phyloP scores from a whole-genome alignment of 2,113 vertebrate species.

The Cynocephalus volans region DNA sequence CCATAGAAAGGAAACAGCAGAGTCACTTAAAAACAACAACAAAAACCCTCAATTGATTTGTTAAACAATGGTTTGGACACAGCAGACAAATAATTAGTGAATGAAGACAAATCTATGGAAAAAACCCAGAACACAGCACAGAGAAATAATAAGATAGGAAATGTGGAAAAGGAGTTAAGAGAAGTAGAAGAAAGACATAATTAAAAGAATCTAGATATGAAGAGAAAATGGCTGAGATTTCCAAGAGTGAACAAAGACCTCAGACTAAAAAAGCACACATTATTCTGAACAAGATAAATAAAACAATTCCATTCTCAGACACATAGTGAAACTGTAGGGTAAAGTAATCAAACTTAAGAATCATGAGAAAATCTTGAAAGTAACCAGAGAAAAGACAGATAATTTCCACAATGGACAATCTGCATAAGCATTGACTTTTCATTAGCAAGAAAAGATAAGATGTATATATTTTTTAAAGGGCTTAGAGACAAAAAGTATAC shows the following conservation, averaged over 20 bases:
- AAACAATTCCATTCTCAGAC: slow-evolving; percentile 18
- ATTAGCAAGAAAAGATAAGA: not conserved
- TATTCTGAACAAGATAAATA: not conserved
- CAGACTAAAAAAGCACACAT: not conserved
- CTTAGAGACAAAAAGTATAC: not conserved
- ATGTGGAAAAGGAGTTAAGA: not conserved
- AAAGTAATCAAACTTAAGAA: not conserved
- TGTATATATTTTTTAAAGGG: not conserved
- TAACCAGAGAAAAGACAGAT: slow-evolving; percentile 38
- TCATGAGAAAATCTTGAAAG: slow-evolving; percentile 24
- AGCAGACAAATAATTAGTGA: not conserved
- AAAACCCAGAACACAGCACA: not conserved
- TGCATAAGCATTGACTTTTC: not conserved
- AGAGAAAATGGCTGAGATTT: not conserved
- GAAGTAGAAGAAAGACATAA: not conserved
- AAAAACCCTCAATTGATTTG: not conserved
- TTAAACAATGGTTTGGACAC: not conserved
- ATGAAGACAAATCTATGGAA: not conserved
- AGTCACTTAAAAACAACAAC: not conserved
- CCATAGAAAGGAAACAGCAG: not conserved
- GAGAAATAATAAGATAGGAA: not conserved
- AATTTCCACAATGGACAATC: not conserved
- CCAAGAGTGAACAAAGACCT: slow-evolving; percentile 12
- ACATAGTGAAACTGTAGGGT: not conserved
- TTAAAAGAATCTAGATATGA: not conserved